Conservation (phyloP, 2,888 invertebrate genomes). For the Metallyticus violacea region DNA sequence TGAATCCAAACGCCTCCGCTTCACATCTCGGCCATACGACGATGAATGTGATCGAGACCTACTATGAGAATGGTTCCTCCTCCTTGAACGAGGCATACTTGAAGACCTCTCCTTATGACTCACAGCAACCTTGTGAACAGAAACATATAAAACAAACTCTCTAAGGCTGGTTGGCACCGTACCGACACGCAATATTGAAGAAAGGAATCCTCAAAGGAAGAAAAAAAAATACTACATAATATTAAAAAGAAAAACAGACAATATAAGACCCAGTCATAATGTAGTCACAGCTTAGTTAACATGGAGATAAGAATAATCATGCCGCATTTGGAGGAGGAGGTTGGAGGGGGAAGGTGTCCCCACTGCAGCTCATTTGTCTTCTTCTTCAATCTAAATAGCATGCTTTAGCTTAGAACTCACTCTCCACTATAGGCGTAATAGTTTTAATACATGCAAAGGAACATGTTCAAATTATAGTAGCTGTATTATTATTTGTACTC, state of each 20-base stretch:
- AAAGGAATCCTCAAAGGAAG: not conserved
- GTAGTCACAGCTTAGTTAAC: not conserved
- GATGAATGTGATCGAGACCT: slow-evolving; percentile 54
- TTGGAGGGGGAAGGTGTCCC: not conserved
- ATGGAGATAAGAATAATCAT: not conserved
- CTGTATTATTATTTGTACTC: not conserved
- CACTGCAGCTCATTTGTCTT: not conserved
- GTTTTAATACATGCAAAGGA: not conserved
- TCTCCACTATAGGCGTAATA: not conserved
- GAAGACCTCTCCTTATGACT: not conserved
- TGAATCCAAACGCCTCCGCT: slow-evolving; percentile 67
- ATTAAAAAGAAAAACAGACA: not conserved
- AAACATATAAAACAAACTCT: not conserved
- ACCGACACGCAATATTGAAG: not conserved
- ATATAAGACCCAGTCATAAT: not conserved
- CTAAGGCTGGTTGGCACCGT: not conserved
- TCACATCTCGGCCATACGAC: slow-evolving; percentile 55
- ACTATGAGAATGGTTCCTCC: slow-evolving; percentile 28
- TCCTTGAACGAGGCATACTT: slow-evolving; percentile 27
- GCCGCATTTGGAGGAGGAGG: not conserved
- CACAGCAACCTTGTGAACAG: not conserved
- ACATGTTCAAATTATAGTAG: not conserved
- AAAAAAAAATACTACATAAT: not conserved
- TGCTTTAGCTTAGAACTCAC: not conserved
- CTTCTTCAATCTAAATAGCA: not conserved